Base-by-base conservation (phyloP, 2,113 vertebrate species). In the Cryptoleucopteryx plumbea region DNA sequence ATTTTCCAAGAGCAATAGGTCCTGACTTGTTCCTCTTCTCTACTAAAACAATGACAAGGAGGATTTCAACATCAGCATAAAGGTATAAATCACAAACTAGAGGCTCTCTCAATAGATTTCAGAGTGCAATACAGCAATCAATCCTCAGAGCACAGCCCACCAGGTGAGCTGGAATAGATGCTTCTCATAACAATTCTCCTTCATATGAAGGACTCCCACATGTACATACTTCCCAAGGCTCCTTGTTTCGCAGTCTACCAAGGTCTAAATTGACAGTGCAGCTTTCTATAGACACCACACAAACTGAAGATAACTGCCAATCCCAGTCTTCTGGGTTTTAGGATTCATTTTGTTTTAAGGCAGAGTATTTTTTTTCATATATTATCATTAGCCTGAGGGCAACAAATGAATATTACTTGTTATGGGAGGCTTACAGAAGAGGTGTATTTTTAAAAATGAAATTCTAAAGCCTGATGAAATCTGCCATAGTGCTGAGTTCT, bases 181-280 rank as follows among this genome's bases (percentile, higher is more conserved):
- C 66, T 79, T 52, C 61, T 59, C 34, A 1, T 15, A 82, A 40
- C 59, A 55, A 20, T 36, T 50, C 43, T 36, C 47, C 62, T n/a
- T 16, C 42, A 9, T 5, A 20, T 1, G 32, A 77, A 43, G 73
- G 17, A 72, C 27, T 53, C 43, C 18, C 59, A 53, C 67, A 23
- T 16, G 14, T 0, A 53, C 10, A 0, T 2, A n/a, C 27, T 32
- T 65, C 62, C 50, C 79, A 72, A 38, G 0, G 4, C 27, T 81
- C 58, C n/a, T 26, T 31, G 17, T 58, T 58, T 83, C 1, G 0
- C 62, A 66, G 81, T 45, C 40, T 47, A 9, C 7, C 34, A 38
- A 42, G 29, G 45, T 31, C 45, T 61, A 56, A 74, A 32, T 5
- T 2, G 4, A 50, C 36, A 61, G 47, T 4, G 58, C 31, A 48